Evolutionary conservation across 2,113 vertebrate genomes (phyloP).

Genomic region (Hypomesus transpacificus): DNA sequence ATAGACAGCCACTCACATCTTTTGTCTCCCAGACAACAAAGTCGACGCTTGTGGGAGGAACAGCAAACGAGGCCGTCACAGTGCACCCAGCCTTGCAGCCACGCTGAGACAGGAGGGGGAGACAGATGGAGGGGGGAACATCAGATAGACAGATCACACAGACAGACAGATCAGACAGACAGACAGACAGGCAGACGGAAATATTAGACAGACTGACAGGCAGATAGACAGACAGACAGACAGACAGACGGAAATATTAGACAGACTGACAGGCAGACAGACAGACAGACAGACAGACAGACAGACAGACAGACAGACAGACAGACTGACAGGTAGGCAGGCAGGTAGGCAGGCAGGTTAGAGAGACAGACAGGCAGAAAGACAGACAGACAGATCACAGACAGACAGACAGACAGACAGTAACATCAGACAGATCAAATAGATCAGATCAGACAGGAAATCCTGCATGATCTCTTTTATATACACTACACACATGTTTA

Average conservation of each 20-base stretch:
- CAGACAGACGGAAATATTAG: not conserved
- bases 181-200: not conserved
- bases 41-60: conserved; percentile 33
- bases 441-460: not conserved
- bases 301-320: no score
- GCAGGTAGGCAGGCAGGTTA: no score
- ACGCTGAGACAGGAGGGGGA: conserved; percentile 5
- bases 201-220: not conserved
- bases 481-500: not conserved
- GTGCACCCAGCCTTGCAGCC: conserved; percentile 25
- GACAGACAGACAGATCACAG: no score
- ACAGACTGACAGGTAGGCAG: no score
- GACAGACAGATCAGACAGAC: not conserved
- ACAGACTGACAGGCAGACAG: no score
- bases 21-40: conserved; percentile 29
- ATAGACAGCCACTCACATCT: conserved; percentile 26
- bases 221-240: not conserved
- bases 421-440: not conserved
- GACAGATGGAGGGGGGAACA: not conserved
- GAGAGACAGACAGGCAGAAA: no score
- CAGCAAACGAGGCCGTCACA: conserved; percentile 12
- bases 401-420: no score
- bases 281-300: no score
- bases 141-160: not conserved
- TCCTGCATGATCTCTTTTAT: not conserved